phyloP scores from a whole-genome alignment of 2,888 invertebrate species.

The Diarsia dahlii region DNA sequence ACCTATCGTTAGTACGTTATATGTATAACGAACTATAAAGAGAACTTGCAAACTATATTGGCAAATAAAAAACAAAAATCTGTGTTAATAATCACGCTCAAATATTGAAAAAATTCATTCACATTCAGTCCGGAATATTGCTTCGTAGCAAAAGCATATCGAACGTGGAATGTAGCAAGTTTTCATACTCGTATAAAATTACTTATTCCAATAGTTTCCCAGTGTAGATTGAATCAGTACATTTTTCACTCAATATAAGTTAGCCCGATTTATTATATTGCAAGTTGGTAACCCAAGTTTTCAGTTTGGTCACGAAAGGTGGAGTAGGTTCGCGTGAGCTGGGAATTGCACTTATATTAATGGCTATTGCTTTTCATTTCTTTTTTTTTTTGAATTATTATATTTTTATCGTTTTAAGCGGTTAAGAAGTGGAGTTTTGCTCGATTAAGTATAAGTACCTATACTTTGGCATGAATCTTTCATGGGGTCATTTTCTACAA shows the following conservation, averaged over 20 bases:
- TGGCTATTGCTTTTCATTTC: slow-evolving; percentile 19
- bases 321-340: slow-evolving; percentile 49
- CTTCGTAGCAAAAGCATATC: slow-evolving; percentile 7
- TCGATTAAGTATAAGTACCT: neutral
- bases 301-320: slow-evolving; percentile 58
- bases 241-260: slow-evolving; percentile 49
- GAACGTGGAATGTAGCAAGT: slow-evolving; percentile 14
- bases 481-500: neutral
- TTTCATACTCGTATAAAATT: slow-evolving; percentile 14
- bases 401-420: neutral
- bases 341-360: slow-evolving; percentile 49
- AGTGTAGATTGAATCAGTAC: slow-evolving; percentile 39
- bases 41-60: neutral
- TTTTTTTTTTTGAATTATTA: slow-evolving; percentile 8
- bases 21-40: neutral
- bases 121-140: neutral
- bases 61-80: neutral
- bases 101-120: neutral
- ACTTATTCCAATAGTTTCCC: slow-evolving; percentile 38
- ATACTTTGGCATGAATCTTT: neutral
- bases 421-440: neutral
- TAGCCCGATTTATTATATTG: slow-evolving; percentile 51
- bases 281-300: slow-evolving; percentile 40
- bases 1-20: neutral
- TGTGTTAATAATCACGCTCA: neutral